Conservation (phyloP, 2,113 vertebrate genomes). For the Dendropsophus ebraccatus region DNA sequence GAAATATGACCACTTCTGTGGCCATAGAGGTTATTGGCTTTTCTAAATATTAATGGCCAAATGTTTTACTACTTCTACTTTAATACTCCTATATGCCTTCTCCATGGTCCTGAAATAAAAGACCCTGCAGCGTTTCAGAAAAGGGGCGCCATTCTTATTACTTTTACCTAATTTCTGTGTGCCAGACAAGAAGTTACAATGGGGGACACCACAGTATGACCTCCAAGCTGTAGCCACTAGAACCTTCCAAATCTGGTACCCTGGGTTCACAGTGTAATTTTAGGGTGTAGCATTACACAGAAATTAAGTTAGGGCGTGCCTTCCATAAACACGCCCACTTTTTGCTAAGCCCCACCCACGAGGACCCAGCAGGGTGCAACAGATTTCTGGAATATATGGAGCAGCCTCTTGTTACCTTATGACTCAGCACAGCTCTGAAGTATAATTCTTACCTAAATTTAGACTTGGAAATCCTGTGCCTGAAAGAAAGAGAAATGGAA, state of each 20-base stretch:
- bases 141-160: too few relatives aligned
- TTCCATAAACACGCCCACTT: neutral
- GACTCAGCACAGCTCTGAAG: conserved; percentile 47
- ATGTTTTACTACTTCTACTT: too few relatives aligned
- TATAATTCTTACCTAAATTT: conserved; percentile 96
- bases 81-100: neutral
- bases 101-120: neutral
- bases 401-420: neutral
- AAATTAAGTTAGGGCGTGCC: neutral
- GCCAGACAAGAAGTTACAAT: neutral
- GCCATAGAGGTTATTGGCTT: too few relatives aligned
- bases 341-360: neutral
- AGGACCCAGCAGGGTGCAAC: neutral
- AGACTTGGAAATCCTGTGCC: conserved; percentile 98
- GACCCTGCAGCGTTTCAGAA: neutral
- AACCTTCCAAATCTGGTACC: too few relatives aligned
- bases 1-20: too few relatives aligned
- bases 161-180: too few relatives aligned
- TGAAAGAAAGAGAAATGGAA: conserved; percentile 89
- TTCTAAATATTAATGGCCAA: too few relatives aligned
- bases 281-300: too few relatives aligned
- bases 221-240: neutral
- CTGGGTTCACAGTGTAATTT: neutral
- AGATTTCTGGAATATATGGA: neutral
- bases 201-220: neutral